Conservation (phyloP, 2,113 vertebrate genomes). For the Tupaia chinensis region DNA sequence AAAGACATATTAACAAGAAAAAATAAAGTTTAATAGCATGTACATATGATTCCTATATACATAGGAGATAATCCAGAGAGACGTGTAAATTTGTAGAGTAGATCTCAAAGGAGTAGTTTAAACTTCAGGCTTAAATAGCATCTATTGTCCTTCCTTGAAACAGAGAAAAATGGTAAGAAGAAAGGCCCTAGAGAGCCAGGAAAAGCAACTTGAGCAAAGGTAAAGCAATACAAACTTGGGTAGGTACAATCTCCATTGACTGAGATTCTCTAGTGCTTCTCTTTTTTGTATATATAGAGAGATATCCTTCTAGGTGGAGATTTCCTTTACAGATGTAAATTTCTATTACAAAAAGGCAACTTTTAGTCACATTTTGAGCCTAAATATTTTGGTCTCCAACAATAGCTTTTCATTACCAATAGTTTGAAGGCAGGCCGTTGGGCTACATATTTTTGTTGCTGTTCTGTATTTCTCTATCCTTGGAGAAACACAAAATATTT, state of each 20-base stretch:
- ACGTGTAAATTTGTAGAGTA: not conserved
- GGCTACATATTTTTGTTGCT: not conserved
- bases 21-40: accelerated
- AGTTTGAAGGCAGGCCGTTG: too few relatives aligned
- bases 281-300: not conserved
- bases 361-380: too few relatives aligned
- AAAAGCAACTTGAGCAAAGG: not conserved
- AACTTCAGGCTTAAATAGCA: not conserved
- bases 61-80: too few relatives aligned
- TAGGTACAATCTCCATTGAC: not conserved
- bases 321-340: too few relatives aligned
- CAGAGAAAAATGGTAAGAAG: not conserved
- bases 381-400: not conserved
- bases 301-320: accelerated
- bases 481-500: not conserved
- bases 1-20: not conserved
- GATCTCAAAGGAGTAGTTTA: not conserved
- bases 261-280: not conserved
- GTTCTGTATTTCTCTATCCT: not conserved
- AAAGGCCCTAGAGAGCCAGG: not conserved
- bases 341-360: not conserved
- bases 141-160: not conserved
- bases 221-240: not conserved
- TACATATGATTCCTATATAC: not conserved
- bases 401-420: not conserved